A percentile compares a stretch with the other conserved stretches of the same genome.
Evolutionary conservation across 2,888 invertebrate genomes (phyloP).

Genomic region (Helicoverpa assulta): DNA sequence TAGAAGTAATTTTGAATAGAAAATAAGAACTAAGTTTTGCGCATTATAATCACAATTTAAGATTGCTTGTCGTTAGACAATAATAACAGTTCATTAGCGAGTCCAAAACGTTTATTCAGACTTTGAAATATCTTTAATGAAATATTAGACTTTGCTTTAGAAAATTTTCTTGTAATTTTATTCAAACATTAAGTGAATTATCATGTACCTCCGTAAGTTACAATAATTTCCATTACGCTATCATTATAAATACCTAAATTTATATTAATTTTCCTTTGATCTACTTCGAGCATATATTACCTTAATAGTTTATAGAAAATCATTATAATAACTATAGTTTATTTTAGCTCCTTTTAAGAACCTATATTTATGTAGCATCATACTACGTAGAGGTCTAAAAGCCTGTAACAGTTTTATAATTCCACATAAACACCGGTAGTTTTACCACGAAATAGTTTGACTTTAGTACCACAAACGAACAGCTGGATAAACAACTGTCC

Average conservation of each 20-base stretch:
- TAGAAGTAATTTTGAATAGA: constrained; percentile 10
- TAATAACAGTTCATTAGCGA: constrained; percentile 61
- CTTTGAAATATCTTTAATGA: constrained; percentile 36
- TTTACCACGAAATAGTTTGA: constrained; percentile 49
- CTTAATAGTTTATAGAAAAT: too few species aligned
- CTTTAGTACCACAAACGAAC: constrained; percentile 36
- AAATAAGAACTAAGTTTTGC: constrained; percentile 27
- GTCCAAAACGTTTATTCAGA: constrained; percentile 42
- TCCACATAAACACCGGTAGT: constrained; percentile 47
- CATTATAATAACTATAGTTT: too few species aligned
- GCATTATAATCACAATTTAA: constrained; percentile 36
- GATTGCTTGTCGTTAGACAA: constrained; percentile 43
- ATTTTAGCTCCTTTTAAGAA: too few species aligned
- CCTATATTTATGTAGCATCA: too few species aligned
- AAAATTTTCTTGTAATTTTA: constrained; percentile 44
- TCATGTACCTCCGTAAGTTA: constrained; percentile 9
- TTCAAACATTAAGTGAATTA: constrained; percentile 37
- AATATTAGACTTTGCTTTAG: constrained; percentile 45
- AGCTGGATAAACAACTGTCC: constrained; percentile 43
- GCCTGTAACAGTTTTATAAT: constrained; percentile 32
- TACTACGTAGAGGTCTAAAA: too few species aligned
- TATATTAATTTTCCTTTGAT: not conserved
- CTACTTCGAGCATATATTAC: not conserved
- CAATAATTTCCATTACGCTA: constrained; percentile 39
- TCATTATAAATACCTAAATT: not conserved